Evolutionary conservation across 2,888 invertebrate species (phyloP), one percentile per base, ranked within the genome.

Genomic region (Acleris laterana): DNA sequence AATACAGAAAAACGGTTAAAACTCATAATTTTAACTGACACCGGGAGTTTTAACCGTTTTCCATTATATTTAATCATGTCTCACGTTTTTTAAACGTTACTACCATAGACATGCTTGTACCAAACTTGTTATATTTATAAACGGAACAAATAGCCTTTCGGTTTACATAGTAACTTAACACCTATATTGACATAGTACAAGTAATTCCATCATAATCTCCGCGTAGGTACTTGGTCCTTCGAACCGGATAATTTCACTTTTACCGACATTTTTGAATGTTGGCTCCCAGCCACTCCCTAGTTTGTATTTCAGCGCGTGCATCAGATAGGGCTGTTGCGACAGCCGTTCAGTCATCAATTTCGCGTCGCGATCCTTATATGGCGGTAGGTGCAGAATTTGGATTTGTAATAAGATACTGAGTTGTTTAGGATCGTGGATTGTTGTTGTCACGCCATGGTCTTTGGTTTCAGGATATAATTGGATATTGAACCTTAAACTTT

Each of bases 291-390:
- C 68, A 73, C 76, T 78, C 79, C 79, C 76, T 73, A 69, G 72
- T 76, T 74, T 77, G 74, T 81, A 79, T 74, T 75, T 80, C 81
- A 79, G 74, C 62, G 71, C 65, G 78, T 84, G 85, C 82, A 85
- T 87, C 86, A 74, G 85, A 85, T 87, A 84, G 62, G 70, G 72
- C 60, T 63, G 64, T 76, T 71, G 77, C 76, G 75, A 79, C 76
- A 77, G 72, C 56, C 60, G 49, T 56, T 64, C 69, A 71, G 70
- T 74, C 75, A 74, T 77, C 77, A 76, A 75, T 77, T 76, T 71
- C 63, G 56, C 73, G 71, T 57, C 73, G 71, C 46, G 68, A 69
- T 51, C 68, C 56, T 22, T 63, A 68, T 68, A 68, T 59, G 68
- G 68, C 13, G 70, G 72, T 73, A 70, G 68, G 70, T 71, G 67